Evolutionary conservation across 2,113 vertebrate species (phyloP), one percentile per base, ranked within the genome.

Genomic region (Haplochromis vanheusdeni): DNA sequence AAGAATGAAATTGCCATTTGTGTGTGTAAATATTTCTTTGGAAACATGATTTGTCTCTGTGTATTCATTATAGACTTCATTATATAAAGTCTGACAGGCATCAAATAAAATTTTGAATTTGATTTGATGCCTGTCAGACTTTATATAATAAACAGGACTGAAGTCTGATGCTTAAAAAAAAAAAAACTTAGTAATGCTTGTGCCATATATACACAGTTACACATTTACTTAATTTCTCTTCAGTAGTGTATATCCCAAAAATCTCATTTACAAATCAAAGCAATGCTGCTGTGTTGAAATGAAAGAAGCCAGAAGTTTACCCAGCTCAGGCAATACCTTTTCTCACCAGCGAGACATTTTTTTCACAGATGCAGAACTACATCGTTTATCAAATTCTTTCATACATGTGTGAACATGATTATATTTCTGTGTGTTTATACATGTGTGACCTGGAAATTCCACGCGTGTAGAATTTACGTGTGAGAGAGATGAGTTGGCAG

Each of bases 401-500:
- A 31, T 52, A 8, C n/a, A 19, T 62, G 11, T 51, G 14, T 89
- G 79, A 84, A 84, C 47, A 23, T 70, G 21, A 85, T 35, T 62
- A 11, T 73, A 11, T 65, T 51, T 87, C 9, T 91, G 7, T 86
- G 60, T 88, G 81, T 82, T 86, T 90, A 54, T 89, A 9, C 54
- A 35, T 85, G 68, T 90, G 21, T 82, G 80, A 40, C 79, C 84
- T 28, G 77, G 70, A 68, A 23, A 62, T 77, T 82, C 85, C 56
- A 73, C 35, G 26, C 42, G 26, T 62, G 51, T 92, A 96, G 95
- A 93, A 75, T 93, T 95, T 94, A 70, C 80, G 56, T 96, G 93
- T 95, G 95, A 97, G 85, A 95, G 89, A 90, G 94, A 96, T 95
- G 92, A 91, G 73, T 92, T 95, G 83, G 95, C 94, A 9, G 80